These are phyloP conservation scores for Sebastiscus tertius DNA, from an alignment of 2,797 vertebrate genomes.

Conservation along the genomic window DNA sequence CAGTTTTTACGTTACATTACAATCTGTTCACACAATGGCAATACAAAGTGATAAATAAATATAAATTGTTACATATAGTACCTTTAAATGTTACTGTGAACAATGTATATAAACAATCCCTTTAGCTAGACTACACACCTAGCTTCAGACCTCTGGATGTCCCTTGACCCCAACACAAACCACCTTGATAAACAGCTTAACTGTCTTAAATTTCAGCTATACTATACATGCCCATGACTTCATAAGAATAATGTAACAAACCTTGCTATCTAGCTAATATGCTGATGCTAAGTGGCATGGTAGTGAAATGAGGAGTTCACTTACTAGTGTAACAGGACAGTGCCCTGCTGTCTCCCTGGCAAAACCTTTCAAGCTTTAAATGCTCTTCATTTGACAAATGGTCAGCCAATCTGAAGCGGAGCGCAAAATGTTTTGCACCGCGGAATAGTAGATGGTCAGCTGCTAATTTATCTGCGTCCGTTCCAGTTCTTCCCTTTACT, in stretches of 20 bases:
- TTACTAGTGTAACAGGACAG: neutral
- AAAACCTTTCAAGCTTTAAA: neutral
- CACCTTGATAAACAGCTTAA: neutral
- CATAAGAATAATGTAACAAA: neutral
- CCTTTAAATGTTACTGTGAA: neutral
- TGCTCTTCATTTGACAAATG: neutral
- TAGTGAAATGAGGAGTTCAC: neutral
- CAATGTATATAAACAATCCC: neutral
- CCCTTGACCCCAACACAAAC: neutral
- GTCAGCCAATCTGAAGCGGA: neutral
- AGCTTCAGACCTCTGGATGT: neutral
- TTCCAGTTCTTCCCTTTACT: neutral
- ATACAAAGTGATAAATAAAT: no score
- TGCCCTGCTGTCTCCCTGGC: conserved; percentile 5
- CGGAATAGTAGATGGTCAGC: neutral
- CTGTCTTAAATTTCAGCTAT: neutral
- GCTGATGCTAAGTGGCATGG: neutral
- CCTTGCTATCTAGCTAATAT: neutral
- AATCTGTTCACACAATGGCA: no score
- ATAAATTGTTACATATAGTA: no score
- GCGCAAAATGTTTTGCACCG: neutral
- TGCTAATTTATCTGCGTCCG: neutral
- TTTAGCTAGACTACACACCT: neutral
- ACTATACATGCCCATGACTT: neutral
- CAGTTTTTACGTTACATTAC: no score